Evolutionary conservation across 1,140 invertebrate genomes (phyloP).

Genomic region (Melipona quadrifasciata): DNA sequence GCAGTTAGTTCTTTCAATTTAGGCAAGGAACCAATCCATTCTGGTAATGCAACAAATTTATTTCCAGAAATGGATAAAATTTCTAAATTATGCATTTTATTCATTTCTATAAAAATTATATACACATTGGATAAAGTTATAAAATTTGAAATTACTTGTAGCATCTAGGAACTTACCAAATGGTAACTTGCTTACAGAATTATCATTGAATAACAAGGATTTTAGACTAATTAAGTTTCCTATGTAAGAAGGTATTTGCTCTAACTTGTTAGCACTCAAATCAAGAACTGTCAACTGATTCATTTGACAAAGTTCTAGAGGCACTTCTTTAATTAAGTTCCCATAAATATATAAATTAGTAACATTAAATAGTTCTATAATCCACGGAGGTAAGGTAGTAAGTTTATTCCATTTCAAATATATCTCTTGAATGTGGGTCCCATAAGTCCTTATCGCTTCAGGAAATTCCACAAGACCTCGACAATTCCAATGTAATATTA

Average conservation of each 20-base stretch:
- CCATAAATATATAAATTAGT: constrained; percentile 74
- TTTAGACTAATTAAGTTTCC: constrained; percentile 61
- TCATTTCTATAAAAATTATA: constrained; percentile 63
- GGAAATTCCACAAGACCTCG: constrained; percentile 70
- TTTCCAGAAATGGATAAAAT: constrained; percentile 70
- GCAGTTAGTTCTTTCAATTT: constrained; percentile 69
- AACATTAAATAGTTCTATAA: constrained; percentile 70
- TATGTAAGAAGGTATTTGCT: constrained; percentile 62
- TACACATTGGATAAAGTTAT: neutral
- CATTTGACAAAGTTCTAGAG: constrained; percentile 66
- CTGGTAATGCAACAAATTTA: constrained; percentile 69
- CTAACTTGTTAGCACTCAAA: constrained; percentile 71
- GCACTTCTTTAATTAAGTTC: constrained; percentile 70
- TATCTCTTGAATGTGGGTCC: constrained; percentile 70
- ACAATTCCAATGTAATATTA: constrained; percentile 76
- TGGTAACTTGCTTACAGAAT: constrained; percentile 67
- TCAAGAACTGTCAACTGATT: constrained; percentile 68
- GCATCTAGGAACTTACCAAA: constrained; percentile 56
- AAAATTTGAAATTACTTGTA: neutral
- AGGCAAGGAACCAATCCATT: constrained; percentile 74
- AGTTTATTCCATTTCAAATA: constrained; percentile 76
- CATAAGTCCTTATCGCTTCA: constrained; percentile 63
- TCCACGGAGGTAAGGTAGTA: constrained; percentile 70
- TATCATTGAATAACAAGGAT: constrained; percentile 69
- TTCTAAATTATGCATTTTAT: constrained; percentile 66